Conservation (phyloP, 2,113 vertebrate genomes). For the Chlamydotis undulata region DNA sequence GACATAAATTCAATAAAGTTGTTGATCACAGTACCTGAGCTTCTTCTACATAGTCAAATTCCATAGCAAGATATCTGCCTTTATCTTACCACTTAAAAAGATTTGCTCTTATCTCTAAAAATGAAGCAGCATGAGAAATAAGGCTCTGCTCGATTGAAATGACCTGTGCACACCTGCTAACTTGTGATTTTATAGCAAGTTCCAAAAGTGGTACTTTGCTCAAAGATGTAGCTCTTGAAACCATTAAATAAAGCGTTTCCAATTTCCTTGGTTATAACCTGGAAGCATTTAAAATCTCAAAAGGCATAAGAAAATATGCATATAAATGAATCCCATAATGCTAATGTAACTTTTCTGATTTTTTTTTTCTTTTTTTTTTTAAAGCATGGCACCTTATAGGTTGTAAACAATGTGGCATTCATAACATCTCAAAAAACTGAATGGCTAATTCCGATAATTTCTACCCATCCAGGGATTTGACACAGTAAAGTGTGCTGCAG, state of each 20-base stretch:
- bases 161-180: background rate
- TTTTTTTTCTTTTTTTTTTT: background rate
- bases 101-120: background rate
- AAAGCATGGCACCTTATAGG: rapidly evolving
- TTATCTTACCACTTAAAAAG: background rate
- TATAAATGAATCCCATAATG: background rate
- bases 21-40: background rate
- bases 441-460: background rate
- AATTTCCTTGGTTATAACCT: background rate
- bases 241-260: background rate
- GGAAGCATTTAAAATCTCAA: background rate
- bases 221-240: background rate
- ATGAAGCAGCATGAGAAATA: background rate
- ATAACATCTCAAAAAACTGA: background rate
- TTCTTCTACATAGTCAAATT: background rate
- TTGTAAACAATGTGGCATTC: background rate
- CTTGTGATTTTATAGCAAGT: background rate
- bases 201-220: background rate
- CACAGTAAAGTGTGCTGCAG: background rate
- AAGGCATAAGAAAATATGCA: background rate
- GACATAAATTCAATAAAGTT: background rate
- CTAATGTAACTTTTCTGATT: background rate
- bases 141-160: background rate
- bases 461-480: background rate
- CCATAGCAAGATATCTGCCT: background rate